Base-by-base conservation (phyloP, 23 tunicate genomes). In the Ascidia mentula region DNA sequence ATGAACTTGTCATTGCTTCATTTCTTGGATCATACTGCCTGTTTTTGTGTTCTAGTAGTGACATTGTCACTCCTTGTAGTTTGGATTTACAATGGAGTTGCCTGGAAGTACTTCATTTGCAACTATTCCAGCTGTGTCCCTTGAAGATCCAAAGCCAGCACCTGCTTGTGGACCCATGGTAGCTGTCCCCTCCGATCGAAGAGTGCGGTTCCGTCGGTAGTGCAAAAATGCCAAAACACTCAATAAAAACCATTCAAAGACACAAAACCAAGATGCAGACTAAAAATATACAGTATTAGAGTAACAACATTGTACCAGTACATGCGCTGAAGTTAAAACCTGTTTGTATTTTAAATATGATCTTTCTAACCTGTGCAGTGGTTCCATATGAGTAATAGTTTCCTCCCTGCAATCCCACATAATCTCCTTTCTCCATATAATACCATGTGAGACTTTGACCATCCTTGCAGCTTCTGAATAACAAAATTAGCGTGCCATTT, bases 231-330 rank as follows among this genome's bases (percentile, higher is more conserved):
- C 84, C 4, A 90, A 53, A 37, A 77, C 86, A 45, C 78, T 30
- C 22, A 90, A 89, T 28, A 90, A 79, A 36, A 90, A 69, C 96
- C 96, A 90, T 73, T 90, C 96, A 59, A 90, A 85, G 17, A 85
- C 96, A 45, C 89, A 90, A 65, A 90, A 90, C 96, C 96, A 90
- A 24, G 96, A 90, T 38, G 96, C 96, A 37, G 89, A 84, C 96
- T 90, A 69, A 39, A 84, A 60, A 74, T 32, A 79, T 18, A 82
- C 39, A 70, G 74, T 20, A 6, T 6, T 8, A n/a, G 65, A 7
- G 8, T 37, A 53, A 53, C n/a, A n/a, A 53, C 7, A 5, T 1
- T 5, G 65, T 18, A 28, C 6, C 30, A 5, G 13, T 36, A 71
- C 1, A 6, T 71, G 8, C 13, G 1, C 18, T 71, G 32, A 1